Base-by-base conservation (phyloP, 2,113 vertebrate species). In the Nycticorax nycticorax region DNA sequence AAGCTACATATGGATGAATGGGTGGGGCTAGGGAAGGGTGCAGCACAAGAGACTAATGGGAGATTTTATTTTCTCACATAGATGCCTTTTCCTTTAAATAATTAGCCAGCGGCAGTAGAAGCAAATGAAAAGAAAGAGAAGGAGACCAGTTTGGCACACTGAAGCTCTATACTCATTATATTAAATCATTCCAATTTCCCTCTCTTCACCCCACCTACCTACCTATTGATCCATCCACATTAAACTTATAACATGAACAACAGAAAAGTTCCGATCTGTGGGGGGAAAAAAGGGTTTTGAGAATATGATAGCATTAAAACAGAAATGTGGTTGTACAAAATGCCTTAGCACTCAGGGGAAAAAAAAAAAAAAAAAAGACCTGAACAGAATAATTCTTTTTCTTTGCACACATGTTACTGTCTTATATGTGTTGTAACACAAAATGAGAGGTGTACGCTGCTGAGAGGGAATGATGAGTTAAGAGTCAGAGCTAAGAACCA, bases 1-100 rank as follows among this genome's bases (percentile, higher is more conserved):
- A 97, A 98, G 95, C 96, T 97, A 98, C 98, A 98, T 98, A 98
- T 98, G 98, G 98, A 97, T 96, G 97, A 92, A 96, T 97, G 97
- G 98, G 98, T 95, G 98, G 98, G 95, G 97, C 97, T 97, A 89
- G 66, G 63, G 83, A 95, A 92, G 96, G 97, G 95, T 56, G 81
- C 96, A 97, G 95, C 96, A 88, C 79, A 37, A 91, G 97, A 97
- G 96, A 96, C 93, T 96, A 97, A 98, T 96, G 97, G 95, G 79
- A 86, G 91, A 79, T 93, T 97, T 97, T 96, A 92, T 97, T 97
- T 97, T 96, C 94, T 97, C 94, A 93, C 94, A 76, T 96, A 88
- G 81, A 66, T 85, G 93, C 72, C 87, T 97, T 93, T 95, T 91
- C 68, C 96, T 97, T 98, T 96, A 95, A 97, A 97, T 93, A 95